phyloP scores from a whole-genome alignment of 1,140 invertebrate genomes.

The Lepeophtheirus salmonis region DNA sequence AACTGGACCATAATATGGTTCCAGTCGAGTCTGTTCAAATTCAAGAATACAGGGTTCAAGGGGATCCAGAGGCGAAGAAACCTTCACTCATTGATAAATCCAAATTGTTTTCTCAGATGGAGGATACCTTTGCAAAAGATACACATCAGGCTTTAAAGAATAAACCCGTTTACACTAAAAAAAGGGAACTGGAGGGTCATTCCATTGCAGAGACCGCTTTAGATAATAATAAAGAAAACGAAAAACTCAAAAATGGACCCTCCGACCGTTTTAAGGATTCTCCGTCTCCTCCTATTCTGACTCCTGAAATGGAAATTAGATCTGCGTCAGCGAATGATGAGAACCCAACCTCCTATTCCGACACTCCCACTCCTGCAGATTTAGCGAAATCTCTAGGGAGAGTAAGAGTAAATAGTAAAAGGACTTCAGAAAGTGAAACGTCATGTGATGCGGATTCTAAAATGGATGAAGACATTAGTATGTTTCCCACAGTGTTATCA shows the following conservation, averaged over 20 bases:
- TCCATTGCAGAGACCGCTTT: too few species aligned
- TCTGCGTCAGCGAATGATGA: not conserved
- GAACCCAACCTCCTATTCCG: not conserved
- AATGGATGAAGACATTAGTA: too few species aligned
- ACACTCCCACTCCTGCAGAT: not conserved
- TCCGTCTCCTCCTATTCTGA: not conserved
- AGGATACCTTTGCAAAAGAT: slow-evolving; percentile 16
- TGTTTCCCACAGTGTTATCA: not conserved
- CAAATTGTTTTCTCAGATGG: slow-evolving; percentile 16
- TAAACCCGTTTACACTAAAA: slow-evolving; percentile 11
- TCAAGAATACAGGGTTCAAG: not conserved
- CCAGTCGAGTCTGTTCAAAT: not conserved
- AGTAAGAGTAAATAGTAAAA: not conserved
- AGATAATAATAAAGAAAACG: too few species aligned
- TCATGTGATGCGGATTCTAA: too few species aligned
- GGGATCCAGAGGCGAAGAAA: not conserved
- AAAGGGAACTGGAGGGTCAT: not conserved
- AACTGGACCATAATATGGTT: not conserved
- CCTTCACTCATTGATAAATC: slow-evolving; percentile 8
- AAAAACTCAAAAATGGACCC: not conserved
- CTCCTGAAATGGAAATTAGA: not conserved
- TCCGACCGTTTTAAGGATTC: not conserved
- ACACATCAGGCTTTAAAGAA: slow-evolving; percentile 13
- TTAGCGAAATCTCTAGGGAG: slow-evolving; percentile 7
- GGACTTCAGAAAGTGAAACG: too few species aligned